These are phyloP conservation scores for Halcyon chelicuti DNA, from an alignment of 2,797 vertebrate species.

Conservation along the genomic window DNA sequence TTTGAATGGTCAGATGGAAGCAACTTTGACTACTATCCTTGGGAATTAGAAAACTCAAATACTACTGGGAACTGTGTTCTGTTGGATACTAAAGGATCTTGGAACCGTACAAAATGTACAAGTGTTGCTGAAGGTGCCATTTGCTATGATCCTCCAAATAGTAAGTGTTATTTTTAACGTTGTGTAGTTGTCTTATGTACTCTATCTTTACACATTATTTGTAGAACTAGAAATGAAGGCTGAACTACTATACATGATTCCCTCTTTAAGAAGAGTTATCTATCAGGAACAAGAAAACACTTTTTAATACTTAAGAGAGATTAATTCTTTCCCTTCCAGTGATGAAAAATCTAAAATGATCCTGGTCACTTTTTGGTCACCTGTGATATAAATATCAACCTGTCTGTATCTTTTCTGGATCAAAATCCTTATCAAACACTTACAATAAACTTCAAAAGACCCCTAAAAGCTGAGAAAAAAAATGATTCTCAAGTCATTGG, in stretches of 20 bases:
- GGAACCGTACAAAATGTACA: conserved; percentile 82
- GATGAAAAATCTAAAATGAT: not conserved
- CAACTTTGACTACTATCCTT: conserved; percentile 73
- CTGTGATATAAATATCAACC: not conserved
- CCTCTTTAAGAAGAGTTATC: not conserved
- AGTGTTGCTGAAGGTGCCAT: conserved; percentile 85
- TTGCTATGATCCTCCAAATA: conserved; percentile 84
- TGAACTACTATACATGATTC: not conserved
- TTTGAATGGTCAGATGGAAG: conserved; percentile 96
- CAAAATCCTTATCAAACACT: not conserved
- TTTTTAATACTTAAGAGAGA: not conserved
- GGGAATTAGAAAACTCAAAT: conserved; percentile 61
- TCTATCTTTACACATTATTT: not conserved
- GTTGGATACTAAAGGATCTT: conserved; percentile 84
- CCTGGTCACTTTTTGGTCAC: not conserved
- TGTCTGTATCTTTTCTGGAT: not conserved
- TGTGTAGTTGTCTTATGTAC: not conserved
- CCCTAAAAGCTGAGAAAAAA: not conserved
- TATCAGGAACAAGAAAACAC: not conserved
- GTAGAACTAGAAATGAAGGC: not conserved
- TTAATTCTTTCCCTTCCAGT: not conserved
- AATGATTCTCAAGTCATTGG: not conserved
- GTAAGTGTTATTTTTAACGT: conserved; percentile 67
- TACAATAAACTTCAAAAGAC: not conserved
- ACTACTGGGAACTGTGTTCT: conserved; percentile 82